phyloP scores from a whole-genome alignment of 1,140 invertebrate species.

The Sinonovacula constricta region DNA sequence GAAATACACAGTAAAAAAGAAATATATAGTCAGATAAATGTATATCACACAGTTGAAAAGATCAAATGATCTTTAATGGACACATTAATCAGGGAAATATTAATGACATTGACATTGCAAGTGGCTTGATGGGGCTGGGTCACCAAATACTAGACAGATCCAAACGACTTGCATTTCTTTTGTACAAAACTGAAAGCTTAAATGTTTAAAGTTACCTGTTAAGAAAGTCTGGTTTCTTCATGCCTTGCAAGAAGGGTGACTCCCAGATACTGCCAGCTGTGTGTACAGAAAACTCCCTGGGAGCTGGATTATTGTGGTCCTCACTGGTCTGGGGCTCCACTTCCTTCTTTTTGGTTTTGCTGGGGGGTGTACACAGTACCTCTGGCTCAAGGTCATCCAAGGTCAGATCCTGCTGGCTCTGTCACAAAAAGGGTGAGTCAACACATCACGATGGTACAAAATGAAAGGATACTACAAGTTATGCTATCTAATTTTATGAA shows the following conservation, averaged over 20 bases:
- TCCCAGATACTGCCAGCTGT: constrained; percentile 21
- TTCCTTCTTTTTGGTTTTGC: constrained; percentile 19
- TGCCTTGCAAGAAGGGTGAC: constrained; percentile 29
- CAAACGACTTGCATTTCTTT: too few relatives aligned
- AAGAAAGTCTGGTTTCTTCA: constrained; percentile 38
- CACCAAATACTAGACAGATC: too few relatives aligned
- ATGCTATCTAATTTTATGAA: not conserved
- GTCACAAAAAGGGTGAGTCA: not conserved
- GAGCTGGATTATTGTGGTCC: not conserved
- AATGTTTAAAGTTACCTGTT: constrained; percentile 34
- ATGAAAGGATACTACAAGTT: not conserved
- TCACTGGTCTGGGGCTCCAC: not conserved
- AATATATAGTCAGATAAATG: too few relatives aligned
- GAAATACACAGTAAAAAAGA: too few relatives aligned
- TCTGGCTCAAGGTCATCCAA: constrained; percentile 44
- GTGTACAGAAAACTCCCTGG: constrained; percentile 45
- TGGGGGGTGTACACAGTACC: constrained; percentile 13
- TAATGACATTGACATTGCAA: too few relatives aligned
- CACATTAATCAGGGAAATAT: too few relatives aligned
- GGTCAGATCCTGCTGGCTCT: constrained; percentile 48
- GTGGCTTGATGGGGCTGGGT: too few relatives aligned
- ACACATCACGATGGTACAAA: not conserved
- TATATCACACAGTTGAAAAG: too few relatives aligned
- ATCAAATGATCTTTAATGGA: too few relatives aligned
- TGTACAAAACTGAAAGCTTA: too few relatives aligned